Conservation (phyloP, 2,797 vertebrate genomes). For the Gobio occitaniae region DNA sequence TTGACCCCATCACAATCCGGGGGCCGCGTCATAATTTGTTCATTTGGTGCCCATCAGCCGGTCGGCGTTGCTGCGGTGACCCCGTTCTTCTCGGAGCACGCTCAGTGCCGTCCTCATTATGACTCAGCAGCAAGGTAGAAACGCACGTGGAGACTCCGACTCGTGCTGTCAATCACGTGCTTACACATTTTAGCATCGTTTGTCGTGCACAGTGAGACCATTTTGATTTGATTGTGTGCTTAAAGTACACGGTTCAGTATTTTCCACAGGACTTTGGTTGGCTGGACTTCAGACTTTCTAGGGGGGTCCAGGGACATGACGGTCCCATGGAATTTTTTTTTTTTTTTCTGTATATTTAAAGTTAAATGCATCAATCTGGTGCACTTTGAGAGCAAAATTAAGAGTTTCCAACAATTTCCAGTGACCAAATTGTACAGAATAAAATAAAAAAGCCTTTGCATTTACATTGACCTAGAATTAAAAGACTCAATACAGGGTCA, state of each 20-base stretch:
- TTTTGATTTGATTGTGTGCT: not conserved
- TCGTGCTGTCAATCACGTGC: conserved; percentile 20
- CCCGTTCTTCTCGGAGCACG: conserved; percentile 91
- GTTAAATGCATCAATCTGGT: not conserved
- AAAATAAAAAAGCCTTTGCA: not conserved
- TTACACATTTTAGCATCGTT: not conserved
- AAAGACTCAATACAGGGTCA: too few species aligned
- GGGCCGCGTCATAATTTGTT: conserved; percentile 99
- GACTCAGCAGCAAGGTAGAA: conserved; percentile 90
- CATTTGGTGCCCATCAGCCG: conserved; percentile 99
- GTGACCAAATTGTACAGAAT: not conserved
- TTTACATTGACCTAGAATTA: too few species aligned
- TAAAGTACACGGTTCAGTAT: not conserved
- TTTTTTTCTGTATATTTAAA: not conserved
- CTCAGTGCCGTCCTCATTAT: conserved; percentile 99
- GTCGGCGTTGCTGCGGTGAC: conserved; percentile 90
- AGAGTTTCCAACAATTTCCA: not conserved
- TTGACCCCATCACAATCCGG: conserved; percentile 99
- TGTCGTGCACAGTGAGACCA: not conserved
- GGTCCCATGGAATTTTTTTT: not conserved
- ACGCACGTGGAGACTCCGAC: conserved; percentile 43
- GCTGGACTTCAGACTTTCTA: not conserved
- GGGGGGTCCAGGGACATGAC: not conserved
- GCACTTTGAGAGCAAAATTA: not conserved
- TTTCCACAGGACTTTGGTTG: not conserved